Percentiles rank a stretch among this genome's conserved stretches.
phyloP scores from a whole-genome alignment of 2,888 invertebrate genomes.

The Andrena fulva region DNA sequence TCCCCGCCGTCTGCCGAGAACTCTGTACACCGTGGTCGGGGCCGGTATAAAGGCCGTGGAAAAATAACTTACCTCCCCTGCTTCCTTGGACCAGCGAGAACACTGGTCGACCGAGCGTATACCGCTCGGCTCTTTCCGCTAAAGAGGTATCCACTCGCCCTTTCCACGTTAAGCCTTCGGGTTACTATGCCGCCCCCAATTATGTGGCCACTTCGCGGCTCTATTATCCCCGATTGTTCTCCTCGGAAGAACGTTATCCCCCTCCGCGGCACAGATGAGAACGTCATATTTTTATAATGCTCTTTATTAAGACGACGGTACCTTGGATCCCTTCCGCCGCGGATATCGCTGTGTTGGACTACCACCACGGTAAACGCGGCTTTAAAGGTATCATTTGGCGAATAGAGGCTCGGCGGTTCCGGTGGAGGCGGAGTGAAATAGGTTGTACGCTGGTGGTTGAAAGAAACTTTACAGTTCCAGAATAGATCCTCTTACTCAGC shows the following conservation, averaged over 20 bases:
- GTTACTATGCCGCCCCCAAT: conserved; percentile 30
- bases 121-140: conserved; percentile 28
- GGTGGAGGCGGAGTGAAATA: conserved; percentile 11
- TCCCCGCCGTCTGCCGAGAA: conserved; percentile 21
- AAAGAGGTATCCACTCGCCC: conserved; percentile 13
- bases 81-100: conserved; percentile 7
- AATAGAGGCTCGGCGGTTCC: conserved; percentile 1
- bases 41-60: conserved; percentile 42
- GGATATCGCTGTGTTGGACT: no score
- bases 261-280: not conserved
- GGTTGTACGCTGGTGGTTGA: not conserved
- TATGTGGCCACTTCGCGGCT: conserved; percentile 40
- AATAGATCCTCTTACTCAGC: no score
- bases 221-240: conserved; percentile 48
- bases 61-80: conserved; percentile 51
- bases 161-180: conserved; percentile 23
- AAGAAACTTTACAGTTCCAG: no score
- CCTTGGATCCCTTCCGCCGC: no score
- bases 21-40: conserved; percentile 25
- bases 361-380: not conserved
- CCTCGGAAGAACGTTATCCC: conserved; percentile 18
- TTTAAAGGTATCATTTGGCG: not conserved
- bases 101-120: conserved; percentile 18
- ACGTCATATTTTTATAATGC: conserved; percentile 12
- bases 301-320: conserved; percentile 11